Base-by-base conservation (phyloP, 2,888 invertebrate genomes). In the Calephelis perditalis region DNA sequence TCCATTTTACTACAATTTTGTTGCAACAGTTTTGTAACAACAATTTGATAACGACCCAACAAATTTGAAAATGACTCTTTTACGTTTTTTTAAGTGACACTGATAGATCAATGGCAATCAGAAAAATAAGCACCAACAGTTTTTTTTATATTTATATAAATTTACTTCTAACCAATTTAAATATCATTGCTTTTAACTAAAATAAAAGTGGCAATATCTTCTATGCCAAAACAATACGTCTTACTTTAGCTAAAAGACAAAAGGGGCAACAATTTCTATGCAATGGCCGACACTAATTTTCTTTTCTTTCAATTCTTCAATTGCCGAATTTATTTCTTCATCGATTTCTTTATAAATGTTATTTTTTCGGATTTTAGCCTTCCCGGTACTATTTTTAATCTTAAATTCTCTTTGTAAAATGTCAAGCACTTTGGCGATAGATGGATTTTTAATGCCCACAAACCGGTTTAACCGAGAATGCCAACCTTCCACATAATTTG, bases 101-200 rank as follows among this genome's bases (percentile, higher is more conserved):
- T 46, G 55, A 44, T 56, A 55, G 46, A 56, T 55, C 59, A 60
- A 59, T 55, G 44, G 45, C 44, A 59, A 46, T 56, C 46, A 54
- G 46, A 46, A 46, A 46, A n/a, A 46, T 45, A 45, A 10, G 5
- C 11, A 12, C 46, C 46, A 15, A 15, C 12, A n/a, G 1, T 46
- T 46, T 46, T 46, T n/a, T 46, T 46, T 46, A 46, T n/a, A 46
- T 46, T 46, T 46, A 11, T 46, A 46, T 46, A 46, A n/a, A 46
- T 46, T 46, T 11, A 46, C 46, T n/a, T 46, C 11, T 46, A n/a
- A 46, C 15, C 15, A 15, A 15, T 15, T 15, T 15, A 15, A 15
- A 15, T 15, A 15, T 15, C 15, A 15, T 12, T 45, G 45, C n/a
- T 8, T 45, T 11, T n/a, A 12, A 46, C n/a, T 11, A 46, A 46